Evolutionary conservation across 2,888 invertebrate species (phyloP).

Genomic region (Willowsia nigromaculata): DNA sequence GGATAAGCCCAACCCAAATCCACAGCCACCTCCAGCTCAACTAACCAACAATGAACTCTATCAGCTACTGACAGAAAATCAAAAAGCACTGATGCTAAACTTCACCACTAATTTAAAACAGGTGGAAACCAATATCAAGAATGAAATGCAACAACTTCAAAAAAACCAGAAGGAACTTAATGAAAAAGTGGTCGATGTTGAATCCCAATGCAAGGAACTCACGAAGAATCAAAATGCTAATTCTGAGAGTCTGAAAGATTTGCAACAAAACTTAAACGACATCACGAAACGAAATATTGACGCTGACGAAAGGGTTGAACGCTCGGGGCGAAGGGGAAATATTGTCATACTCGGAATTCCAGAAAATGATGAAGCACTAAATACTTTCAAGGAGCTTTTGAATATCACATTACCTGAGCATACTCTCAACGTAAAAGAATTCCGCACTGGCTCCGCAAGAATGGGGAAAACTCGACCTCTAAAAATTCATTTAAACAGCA

Average conservation of each 20-base stretch:
- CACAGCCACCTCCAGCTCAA: too few species aligned
- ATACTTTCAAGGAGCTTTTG: background rate
- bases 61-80: background rate
- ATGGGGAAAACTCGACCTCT: background rate
- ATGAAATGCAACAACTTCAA: background rate
- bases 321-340: background rate
- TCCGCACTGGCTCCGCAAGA: background rate
- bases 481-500: background rate
- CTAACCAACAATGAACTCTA: background rate
- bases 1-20: too few species aligned
- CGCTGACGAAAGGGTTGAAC: background rate
- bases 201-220: background rate
- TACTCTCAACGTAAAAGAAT: background rate
- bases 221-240: background rate
- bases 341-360: constrained; percentile 23
- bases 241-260: background rate
- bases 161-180: background rate
- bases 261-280: background rate
- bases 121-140: background rate
- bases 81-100: background rate
- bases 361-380: background rate
- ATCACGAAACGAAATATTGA: background rate
- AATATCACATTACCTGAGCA: background rate
- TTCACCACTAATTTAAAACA: background rate
- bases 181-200: background rate